Evolutionary conservation across 2,113 vertebrate genomes (phyloP), one percentile per base, ranked within the genome.

Genomic region (Alethe diademata): DNA sequence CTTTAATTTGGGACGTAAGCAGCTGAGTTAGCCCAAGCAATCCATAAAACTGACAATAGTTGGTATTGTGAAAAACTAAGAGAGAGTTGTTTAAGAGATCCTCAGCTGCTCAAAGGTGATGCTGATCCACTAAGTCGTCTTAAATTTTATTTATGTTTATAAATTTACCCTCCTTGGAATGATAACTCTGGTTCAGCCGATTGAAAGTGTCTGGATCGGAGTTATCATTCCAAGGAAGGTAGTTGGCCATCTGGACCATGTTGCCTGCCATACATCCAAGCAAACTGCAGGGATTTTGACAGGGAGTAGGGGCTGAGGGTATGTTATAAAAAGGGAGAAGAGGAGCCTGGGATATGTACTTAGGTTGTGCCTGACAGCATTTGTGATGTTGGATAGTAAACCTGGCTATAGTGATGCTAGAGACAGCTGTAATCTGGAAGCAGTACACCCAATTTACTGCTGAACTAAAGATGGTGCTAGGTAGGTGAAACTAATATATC

Each of bases 1-100:
- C 10, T 1, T 75, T 90, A 19, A 29, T 0, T 1, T 3, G 23
- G 58, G 5, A 18, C 1, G 1, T 43, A 14, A 35, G 40, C 40
- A 36, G 22, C 66, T 60, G 66, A 78, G 28, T 72, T 86, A 90
- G 31, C n/a, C n/a, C 48, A 40, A 26, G 31, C 22, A 50, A 7
- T 20, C 16, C 1, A 0, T 88, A 25, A 58, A 74, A 26, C 51
- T 74, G 16, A 2, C 86, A 13, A n/a, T 16, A 50, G 8, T 56
- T 60, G 10, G 6, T 56, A 9, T 18, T 43, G 24, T 64, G 71
- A 65, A 86, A 64, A 86, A 31, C 24, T 3, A 0, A 0, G 3
- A 16, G 42, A 51, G 45, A 5, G 14, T 8, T 57, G 22, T 35
- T 82, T 54, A 70, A 47, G 74, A 50, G 19, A 33, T 70, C 11